Base-by-base conservation (phyloP, 64 coral and sea anemone genomes). In the Montipora sp. region DNA sequence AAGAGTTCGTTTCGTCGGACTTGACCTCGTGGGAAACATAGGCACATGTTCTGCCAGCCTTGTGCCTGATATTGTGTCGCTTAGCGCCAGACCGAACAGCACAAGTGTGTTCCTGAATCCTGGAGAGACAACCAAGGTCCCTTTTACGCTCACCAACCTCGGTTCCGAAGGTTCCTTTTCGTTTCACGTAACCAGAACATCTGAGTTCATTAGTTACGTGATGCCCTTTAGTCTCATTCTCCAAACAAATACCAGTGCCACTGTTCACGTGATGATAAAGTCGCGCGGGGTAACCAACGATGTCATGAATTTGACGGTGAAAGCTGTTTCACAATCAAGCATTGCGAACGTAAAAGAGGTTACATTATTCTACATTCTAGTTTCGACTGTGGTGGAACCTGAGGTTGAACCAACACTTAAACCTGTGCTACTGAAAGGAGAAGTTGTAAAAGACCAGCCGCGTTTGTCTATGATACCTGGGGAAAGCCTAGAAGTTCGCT, bases 1-100 rank as follows among this genome's bases (percentile, higher is more conserved):
- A 6, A 85, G 47, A 50, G 82, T 85, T 48, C 2, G 49, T 51
- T 85, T 85, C 47, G 82, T 85, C 63, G 82, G 82, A 2, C 61
- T 85, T 0, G 82, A 85, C 47, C 82, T 85, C 82, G 82, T 85
- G 5, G 82, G 82, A 71, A 85, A 85, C 82, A 72, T 85, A 44
- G 82, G 82, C 7, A 85, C 63, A 21, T 85, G 82, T 14, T 50
- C 82, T 13, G 45, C 27, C 3, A 72, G 65, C 65, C 82, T 85
- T 49, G 82, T 85, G 1, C 82, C 82, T 0, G 82, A 85, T 48
- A 71, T 85, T 13, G 61, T 85, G 45, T 70, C 63, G 0, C 47
- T 85, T 16, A 50, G 63, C 3, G 82, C 61, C 65, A 49, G 49
- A 50, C 82, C 82, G n/a, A 85, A 47, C 16, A 85, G 5, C 82